Conservation (phyloP, 2,113 vertebrate species). For the Odontophorus gujanensis region DNA sequence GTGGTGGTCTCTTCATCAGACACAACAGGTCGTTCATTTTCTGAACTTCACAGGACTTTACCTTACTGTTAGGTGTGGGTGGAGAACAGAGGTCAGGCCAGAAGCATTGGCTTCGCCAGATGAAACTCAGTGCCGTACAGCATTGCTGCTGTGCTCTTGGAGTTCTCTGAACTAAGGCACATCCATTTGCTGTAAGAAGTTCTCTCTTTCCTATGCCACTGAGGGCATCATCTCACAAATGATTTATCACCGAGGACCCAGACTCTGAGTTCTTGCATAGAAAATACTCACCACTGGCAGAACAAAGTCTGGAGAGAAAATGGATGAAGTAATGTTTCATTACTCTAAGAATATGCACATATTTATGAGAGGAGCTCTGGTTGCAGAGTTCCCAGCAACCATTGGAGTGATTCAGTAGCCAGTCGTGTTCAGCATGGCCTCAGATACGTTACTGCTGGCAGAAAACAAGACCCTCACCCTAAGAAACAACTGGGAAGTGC, state of each 20-base stretch:
- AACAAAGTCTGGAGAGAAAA: conserved; percentile 1
- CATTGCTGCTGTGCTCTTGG: background rate
- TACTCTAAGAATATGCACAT: background rate
- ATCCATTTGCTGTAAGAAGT: background rate
- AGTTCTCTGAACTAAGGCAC: background rate
- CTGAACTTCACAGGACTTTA: conserved; percentile 6
- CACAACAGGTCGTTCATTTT: background rate
- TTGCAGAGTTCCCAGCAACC: background rate
- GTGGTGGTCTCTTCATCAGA: background rate
- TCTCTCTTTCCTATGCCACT: background rate
- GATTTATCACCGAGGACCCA: background rate
- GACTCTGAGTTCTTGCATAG: background rate
- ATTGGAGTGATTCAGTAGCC: background rate
- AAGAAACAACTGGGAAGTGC: background rate
- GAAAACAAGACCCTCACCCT: background rate
- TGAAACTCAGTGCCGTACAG: background rate
- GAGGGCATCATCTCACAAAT: background rate
- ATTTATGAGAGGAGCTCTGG: background rate
- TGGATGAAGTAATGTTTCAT: background rate
- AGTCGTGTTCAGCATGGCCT: rapidly evolving
- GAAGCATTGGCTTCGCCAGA: background rate
- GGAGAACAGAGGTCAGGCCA: background rate
- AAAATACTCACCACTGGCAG: background rate
- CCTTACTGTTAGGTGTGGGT: background rate
- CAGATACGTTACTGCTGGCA: background rate